These are phyloP conservation scores for Portunus trituberculatus DNA, from an alignment of 1,140 invertebrate genomes.

Conservation along the genomic window DNA sequence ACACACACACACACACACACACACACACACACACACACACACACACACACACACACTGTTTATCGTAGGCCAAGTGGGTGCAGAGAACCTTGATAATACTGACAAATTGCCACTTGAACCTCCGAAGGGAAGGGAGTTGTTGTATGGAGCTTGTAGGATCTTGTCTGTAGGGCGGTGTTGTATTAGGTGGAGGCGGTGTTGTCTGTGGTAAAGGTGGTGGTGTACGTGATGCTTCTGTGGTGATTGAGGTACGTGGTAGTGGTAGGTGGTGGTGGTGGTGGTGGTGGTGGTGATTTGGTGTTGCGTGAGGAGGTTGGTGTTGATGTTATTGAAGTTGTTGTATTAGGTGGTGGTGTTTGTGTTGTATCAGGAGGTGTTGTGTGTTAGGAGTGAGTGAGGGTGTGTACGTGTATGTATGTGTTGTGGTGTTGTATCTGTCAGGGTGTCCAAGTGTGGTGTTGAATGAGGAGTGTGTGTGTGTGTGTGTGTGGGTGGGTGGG, in stretches of 20 bases:
- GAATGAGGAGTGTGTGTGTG: neutral
- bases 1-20: conserved; percentile 52
- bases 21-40: conserved; percentile 51
- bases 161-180: neutral
- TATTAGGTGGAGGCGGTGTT: neutral
- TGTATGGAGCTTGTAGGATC: neutral
- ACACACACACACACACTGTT: conserved; percentile 59
- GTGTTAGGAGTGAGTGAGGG: neutral
- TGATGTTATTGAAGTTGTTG: too few relatives aligned
- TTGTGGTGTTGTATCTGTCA: neutral
- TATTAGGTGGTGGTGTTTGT: neutral
- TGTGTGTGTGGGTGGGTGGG: too few relatives aligned
- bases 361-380: neutral
- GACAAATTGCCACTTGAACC: conserved; percentile 73
- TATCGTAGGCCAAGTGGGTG: conserved; percentile 71
- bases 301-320: too few relatives aligned
- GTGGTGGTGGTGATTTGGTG: neutral
- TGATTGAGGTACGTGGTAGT: neutral
- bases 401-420: conserved; percentile 37
- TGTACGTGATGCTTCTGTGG: neutral
- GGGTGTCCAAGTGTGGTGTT: neutral
- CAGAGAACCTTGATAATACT: conserved; percentile 65
- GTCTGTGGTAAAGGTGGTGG: neutral
- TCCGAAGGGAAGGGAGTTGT: neutral
- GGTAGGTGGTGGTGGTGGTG: neutral